phyloP scores from a whole-genome alignment of 1,140 invertebrate species.

The Nebria ingens region DNA sequence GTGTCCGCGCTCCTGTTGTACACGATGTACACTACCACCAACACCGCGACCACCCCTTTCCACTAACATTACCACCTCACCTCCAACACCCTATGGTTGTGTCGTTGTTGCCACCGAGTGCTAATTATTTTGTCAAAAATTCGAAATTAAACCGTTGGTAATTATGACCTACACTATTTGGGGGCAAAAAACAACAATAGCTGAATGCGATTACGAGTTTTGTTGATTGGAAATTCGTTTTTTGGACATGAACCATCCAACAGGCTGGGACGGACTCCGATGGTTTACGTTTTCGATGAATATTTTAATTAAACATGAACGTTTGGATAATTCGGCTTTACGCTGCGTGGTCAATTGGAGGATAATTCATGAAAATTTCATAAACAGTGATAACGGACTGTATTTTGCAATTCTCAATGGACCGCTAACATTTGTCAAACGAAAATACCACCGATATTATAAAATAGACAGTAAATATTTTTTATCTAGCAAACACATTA shows the following conservation, averaged over 20 bases:
- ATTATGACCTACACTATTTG: background rate
- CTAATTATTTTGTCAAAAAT: slow-evolving; percentile 9
- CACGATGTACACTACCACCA: background rate
- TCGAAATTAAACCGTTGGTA: background rate
- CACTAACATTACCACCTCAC: background rate
- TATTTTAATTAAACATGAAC: slow-evolving; percentile 9
- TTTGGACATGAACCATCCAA: no score
- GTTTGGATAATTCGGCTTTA: background rate
- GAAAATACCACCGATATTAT: background rate
- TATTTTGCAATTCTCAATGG: background rate
- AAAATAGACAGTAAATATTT: background rate
- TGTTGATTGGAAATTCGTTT: slow-evolving; percentile 6
- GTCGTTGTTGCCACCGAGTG: background rate
- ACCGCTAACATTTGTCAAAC: background rate
- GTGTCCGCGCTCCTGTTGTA: slow-evolving; percentile 15
- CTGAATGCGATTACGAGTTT: background rate
- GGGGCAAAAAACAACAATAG: background rate
- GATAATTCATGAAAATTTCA: background rate
- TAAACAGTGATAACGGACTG: background rate
- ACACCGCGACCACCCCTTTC: background rate
- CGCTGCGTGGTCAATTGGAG: background rate
- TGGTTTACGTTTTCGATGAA: slow-evolving; percentile 3
- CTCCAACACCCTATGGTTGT: background rate
- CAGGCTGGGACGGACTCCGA: background rate
- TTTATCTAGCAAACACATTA: no score